Evolutionary conservation across 1,140 invertebrate species (phyloP), one percentile per base, ranked within the genome.

Genomic region (Meteorus sp.): DNA sequence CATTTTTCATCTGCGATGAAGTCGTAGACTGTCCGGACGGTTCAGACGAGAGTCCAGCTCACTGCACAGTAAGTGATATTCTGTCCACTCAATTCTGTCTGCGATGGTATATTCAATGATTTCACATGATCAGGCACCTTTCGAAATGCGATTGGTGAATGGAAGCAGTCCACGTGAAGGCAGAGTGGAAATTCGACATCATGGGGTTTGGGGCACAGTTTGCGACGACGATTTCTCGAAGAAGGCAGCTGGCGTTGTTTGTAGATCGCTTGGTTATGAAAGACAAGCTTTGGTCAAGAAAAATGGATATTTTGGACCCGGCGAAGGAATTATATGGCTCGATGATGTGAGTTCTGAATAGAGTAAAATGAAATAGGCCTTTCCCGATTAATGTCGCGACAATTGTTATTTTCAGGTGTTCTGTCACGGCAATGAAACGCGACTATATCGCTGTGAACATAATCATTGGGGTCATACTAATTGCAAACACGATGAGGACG

Each of bases 141-240:
- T 86, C 19, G 77, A 84, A 63, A 73, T 89, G n/a, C 81, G 89
- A 22, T 66, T 90, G 25, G 82, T 76, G 2, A 85, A 85, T 43
- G 88, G 86, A 19, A 78, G 78, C 1, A 81, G 67, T 8, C 50
- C 73, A 0, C 74, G 76, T 17, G 84, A 88, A 72, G 90, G 90
- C 1, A 76, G 88, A 37, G 76, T 92, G 0, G 89, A 92, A 76
- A 81, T 92, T 0, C 80, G 81, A 56, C 84, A 88, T 66, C 83
- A 85, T 61, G 87, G 86, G 3, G 81, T 85, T 2, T 92, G 90
- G 90, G 89, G 90, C 1, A 89, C 88, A 1, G 80, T 92, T 9
- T 93, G 91, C 70, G 90, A 92, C 67, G 90, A 92, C 66, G 85
- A 88, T 66, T 92, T 91, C 65, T 85, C 85, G 25, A 71, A 80